phyloP scores from a whole-genome alignment of 2,113 vertebrate species.

The Capra hircus region DNA sequence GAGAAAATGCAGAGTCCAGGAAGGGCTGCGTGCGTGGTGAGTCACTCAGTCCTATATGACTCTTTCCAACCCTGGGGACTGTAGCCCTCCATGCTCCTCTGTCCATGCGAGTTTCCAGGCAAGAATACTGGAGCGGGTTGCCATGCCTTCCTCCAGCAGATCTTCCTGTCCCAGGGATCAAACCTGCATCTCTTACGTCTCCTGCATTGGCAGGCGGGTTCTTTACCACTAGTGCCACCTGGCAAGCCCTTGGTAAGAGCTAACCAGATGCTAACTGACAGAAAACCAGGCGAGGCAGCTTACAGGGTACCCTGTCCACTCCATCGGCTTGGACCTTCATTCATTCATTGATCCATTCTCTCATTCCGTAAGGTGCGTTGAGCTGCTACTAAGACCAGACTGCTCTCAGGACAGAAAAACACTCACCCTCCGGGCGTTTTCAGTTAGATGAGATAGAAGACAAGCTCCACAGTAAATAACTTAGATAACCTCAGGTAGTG shows the following conservation, averaged over 20 bases:
- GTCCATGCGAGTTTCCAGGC: not conserved
- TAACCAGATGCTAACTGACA: not conserved
- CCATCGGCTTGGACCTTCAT: not conserved
- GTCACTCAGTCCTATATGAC: not conserved
- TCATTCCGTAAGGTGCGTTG: not conserved
- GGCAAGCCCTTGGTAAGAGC: rapidly evolving
- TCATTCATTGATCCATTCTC: not conserved
- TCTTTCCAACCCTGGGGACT: not conserved
- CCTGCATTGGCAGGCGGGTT: not conserved
- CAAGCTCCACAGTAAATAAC: too few relatives aligned
- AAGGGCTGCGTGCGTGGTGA: not conserved
- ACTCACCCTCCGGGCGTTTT: not conserved
- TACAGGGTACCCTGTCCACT: rapidly evolving
- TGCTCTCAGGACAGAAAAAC: not conserved
- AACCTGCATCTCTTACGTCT: not conserved
- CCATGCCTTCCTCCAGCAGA: not conserved
- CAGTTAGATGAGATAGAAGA: rapidly evolving
- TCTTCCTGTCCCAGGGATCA: not conserved
- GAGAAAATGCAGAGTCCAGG: rapidly evolving
- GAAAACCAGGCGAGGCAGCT: rapidly evolving
- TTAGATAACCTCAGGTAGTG: not conserved
- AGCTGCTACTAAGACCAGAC: not conserved
- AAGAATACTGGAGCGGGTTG: not conserved
- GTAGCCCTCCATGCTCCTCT: not conserved
- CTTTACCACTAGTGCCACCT: not conserved